phyloP scores from a whole-genome alignment of 2,888 invertebrate species.

The Latheticus oryzae region DNA sequence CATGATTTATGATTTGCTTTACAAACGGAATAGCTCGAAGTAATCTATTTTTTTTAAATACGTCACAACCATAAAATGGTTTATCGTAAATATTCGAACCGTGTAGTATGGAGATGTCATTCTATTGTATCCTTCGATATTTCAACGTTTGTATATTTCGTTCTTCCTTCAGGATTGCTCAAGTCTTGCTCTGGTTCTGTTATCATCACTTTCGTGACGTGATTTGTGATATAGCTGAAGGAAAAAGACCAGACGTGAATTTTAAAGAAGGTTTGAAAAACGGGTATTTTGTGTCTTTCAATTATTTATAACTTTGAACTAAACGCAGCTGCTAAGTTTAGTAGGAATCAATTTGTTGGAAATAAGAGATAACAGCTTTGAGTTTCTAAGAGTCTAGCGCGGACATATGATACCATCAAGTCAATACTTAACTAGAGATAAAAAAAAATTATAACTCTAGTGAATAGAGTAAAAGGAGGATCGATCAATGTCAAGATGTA shows the following conservation, averaged over 20 bases:
- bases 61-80: constrained; percentile 29
- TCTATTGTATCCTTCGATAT: constrained; percentile 29
- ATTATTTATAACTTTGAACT: too few relatives aligned
- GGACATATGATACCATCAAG: constrained; percentile 4
- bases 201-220: constrained; percentile 29
- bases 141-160: constrained; percentile 30
- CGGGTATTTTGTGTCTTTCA: too few relatives aligned
- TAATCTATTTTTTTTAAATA: constrained; percentile 37
- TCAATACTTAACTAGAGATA: constrained; percentile 10
- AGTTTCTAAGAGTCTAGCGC: too few relatives aligned
- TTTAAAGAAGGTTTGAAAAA: too few relatives aligned
- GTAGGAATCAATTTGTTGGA: too few relatives aligned
- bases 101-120: constrained; percentile 33
- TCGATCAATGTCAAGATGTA: constrained; percentile 21
- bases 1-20: constrained; percentile 7
- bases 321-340: too few relatives aligned
- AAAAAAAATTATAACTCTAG: constrained; percentile 11
- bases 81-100: constrained; percentile 34
- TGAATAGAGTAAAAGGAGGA: constrained; percentile 8
- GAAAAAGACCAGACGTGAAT: too few relatives aligned
- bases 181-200: constrained; percentile 19
- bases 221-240: constrained; percentile 26
- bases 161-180: constrained; percentile 27
- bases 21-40: too few relatives aligned
- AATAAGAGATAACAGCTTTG: too few relatives aligned